phyloP scores from a whole-genome alignment of 2,797 vertebrate genomes.

The Rhinatrema bivittatum region DNA sequence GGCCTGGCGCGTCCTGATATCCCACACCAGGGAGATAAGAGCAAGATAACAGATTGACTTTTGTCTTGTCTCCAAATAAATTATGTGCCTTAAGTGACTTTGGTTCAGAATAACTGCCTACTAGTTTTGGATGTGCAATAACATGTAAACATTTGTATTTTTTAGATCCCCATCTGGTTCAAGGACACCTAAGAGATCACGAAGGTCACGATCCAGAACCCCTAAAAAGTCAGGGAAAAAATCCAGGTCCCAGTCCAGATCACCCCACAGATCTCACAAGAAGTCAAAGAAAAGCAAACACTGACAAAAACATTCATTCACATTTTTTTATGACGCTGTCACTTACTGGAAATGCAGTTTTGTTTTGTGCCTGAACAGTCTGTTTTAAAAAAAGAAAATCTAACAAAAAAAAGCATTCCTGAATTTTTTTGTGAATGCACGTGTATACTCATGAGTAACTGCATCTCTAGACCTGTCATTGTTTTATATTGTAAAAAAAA shows the following conservation, averaged over 20 bases:
- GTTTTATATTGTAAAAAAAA: conserved; percentile 96
- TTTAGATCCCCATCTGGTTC: conserved; percentile 86
- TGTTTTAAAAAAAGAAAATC: conserved; percentile 42
- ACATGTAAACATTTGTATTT: conserved; percentile 5
- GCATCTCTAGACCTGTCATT: conserved; percentile 73
- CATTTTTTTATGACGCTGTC: conserved; percentile 57
- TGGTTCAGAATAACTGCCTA: no score
- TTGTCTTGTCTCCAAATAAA: no score
- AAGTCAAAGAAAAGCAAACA: conserved; percentile 99
- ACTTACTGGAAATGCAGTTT: conserved; percentile 70
- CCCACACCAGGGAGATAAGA: no score
- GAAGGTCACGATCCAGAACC: conserved; percentile 84
- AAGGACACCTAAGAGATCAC: conserved; percentile 90
- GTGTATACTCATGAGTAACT: conserved; percentile 71
- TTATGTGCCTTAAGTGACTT: no score
- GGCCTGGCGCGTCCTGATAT: not conserved
- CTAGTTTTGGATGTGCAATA: no score
- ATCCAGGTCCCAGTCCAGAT: conserved; percentile 91
- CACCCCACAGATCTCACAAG: conserved; percentile 97
- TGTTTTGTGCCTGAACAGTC: conserved; percentile 74
- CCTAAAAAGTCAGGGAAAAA: conserved; percentile 88
- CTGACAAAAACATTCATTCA: conserved; percentile 70
- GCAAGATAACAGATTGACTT: no score
- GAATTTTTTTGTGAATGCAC: conserved; percentile 74
- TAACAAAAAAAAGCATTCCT: conserved; percentile 65